Evolutionary conservation across 2,113 vertebrate genomes (phyloP), one percentile per base, ranked within the genome.

Genomic region (Athene cunicularia): DNA sequence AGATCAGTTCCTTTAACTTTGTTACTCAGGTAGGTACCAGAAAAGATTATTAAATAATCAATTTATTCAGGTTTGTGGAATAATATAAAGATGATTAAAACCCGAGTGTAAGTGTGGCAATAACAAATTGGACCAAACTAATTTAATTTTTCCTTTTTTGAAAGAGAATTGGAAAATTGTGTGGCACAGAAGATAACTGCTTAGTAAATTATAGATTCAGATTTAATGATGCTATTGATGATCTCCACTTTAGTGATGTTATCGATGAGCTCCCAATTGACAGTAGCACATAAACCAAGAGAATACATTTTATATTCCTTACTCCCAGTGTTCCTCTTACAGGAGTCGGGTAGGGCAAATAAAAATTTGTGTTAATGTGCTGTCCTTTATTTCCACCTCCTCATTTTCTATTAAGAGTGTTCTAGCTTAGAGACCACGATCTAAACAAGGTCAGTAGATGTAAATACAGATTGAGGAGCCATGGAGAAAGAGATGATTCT

Each of bases 1-100:
- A 75, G 67, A 84, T 86, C 55, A 77, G 22, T 16, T 76, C 27
- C 22, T 82, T 91, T 80, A 91, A 85, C 70, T 88, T 87, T 80
- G 14, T 56, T 64, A 70, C 13, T 8, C 13, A 58, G 19, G 24
- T 24, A 66, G 80, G 20, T 47, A 37, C 10, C 3, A 60, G 70
- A 64, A 88, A 77, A 93, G 4, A 53, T 71, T 67, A 75, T 41
- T 45, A 75, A 91, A 72, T 53, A 79, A 81, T 74, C 26, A 17
- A 0, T 72, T 81, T 85, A 32, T 80, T 28, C 22, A 76, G 32
- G 24, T 52, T 49, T 87, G 9, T 52, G 41, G 19, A 81, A 63
- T 35, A 79, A 70, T 50, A 62, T 67, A 60, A 74, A 80, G 52
- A 45, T 59, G 33, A 7, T 63, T 79, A 64, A 93, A 81, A 90